Evolutionary conservation across 2,113 vertebrate genomes (phyloP), one percentile per base, ranked within the genome.

Genomic region (Pterocles burchelli): DNA sequence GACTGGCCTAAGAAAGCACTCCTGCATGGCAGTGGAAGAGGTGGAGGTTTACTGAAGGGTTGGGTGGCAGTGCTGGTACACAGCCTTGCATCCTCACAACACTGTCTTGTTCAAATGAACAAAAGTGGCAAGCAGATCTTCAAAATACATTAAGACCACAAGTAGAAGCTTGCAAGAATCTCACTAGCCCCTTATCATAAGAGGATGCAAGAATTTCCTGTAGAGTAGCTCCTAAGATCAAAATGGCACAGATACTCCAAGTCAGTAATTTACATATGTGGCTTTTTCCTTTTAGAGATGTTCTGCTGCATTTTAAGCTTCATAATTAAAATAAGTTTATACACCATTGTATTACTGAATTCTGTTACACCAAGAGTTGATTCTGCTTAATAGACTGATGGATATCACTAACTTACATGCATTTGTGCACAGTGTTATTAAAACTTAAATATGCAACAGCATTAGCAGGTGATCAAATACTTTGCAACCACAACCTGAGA

Each of bases 1-100:
- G 95, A 84, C 38, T 61, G 72, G 17, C 96, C 89, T 13, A 65
- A 52, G 22, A 81, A 29, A 72, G 67, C 31, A 63, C 65, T 74
- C 26, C 89, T 95, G 20, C 85, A 43, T 26, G 98, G 97, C 11
- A 97, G 98, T 13, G 96, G 97, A 34, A 98, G 97, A 61, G 98
- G 97, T 43, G 97, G 98, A 2, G 89, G 97, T 80, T 98, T 98
- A 55, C 97, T 96, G 61, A 97, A 71, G 8, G 89, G 90, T 36
- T 95, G 85, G 29, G 96, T 90, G 18, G 97, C 76, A 82, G 46
- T 25, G 25, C 75, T 83, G 19, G 29, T 7, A 31, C 59, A 28
- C 33, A 75, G 66, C 52, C 59, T 78, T 80, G 51, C n/a, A 38
- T 17, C 43, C 57, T 68, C 57, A 38, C 45, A 34, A 65, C 55